These are phyloP conservation scores for Anabacerthia variegaticeps DNA, from an alignment of 2,797 vertebrate genomes.

Conservation along the genomic window DNA sequence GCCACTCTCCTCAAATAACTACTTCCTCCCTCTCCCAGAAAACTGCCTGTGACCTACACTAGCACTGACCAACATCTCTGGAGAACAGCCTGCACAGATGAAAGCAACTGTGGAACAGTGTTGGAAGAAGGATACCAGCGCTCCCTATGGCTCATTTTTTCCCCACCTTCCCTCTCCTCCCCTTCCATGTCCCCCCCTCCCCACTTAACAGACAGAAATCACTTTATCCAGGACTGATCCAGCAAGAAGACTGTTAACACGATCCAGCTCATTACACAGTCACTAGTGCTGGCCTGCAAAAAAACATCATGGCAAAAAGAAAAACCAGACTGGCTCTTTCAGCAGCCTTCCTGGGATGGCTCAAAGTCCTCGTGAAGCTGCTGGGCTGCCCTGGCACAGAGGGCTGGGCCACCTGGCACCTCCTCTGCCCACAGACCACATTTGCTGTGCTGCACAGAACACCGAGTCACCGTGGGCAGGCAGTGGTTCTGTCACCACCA, in stretches of 20 bases:
- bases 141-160: background rate
- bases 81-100: background rate
- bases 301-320: background rate
- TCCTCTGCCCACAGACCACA: background rate
- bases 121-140: background rate
- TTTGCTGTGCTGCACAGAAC: background rate
- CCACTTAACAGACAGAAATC: background rate
- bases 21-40: background rate
- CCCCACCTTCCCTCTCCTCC: background rate
- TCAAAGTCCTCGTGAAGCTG: background rate
- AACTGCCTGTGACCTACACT: background rate
- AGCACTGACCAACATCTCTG: background rate
- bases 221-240: background rate
- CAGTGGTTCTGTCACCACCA: background rate
- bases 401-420: background rate
- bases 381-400: background rate
- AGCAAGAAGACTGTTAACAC: background rate
- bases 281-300: background rate
- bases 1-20: background rate
- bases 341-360: background rate
- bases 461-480: rapidly evolving
- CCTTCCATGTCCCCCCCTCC: background rate
- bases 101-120: background rate
- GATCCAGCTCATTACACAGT: background rate
- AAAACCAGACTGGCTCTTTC: background rate